Conservation (phyloP, 2,797 vertebrate genomes). For the Pangasius sanitwongsei region DNA sequence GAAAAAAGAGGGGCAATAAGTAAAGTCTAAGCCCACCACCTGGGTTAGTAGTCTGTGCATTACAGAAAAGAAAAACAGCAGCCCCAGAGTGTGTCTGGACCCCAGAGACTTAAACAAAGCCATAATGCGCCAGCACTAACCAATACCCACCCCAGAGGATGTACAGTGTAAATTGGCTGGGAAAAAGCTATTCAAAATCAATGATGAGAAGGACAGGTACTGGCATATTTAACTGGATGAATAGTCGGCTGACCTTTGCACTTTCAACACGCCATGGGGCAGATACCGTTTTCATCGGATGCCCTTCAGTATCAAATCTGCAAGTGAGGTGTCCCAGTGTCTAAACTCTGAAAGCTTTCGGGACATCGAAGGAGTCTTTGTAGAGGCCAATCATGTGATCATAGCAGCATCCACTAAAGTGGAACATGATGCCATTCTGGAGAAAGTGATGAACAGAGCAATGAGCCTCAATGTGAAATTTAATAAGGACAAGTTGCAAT, state of each 20-base stretch:
- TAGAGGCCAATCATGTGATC: background rate
- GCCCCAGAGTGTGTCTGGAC: no score
- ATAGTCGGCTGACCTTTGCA: background rate
- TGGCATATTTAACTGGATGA: background rate
- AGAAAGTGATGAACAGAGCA: background rate
- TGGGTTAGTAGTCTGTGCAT: no score
- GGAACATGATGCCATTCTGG: constrained; percentile 6
- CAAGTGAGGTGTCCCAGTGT: background rate
- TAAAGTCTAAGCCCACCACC: background rate
- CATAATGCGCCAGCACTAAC: no score
- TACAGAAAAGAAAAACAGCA: no score
- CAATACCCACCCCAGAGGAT: no score
- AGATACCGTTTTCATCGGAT: background rate
- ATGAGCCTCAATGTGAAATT: background rate
- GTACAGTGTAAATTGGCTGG: background rate
- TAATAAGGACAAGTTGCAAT: background rate
- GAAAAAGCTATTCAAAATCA: constrained; percentile 3
- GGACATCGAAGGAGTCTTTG: background rate
- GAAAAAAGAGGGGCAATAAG: background rate
- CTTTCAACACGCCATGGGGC: background rate
- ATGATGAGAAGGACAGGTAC: background rate
- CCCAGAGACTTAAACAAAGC: no score
- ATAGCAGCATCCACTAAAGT: background rate
- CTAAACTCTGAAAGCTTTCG: constrained; percentile 4
- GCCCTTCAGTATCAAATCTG: background rate